These are phyloP conservation scores for Pelodytes ibericus DNA, from an alignment of 2,797 vertebrate genomes.

Conservation along the genomic window DNA sequence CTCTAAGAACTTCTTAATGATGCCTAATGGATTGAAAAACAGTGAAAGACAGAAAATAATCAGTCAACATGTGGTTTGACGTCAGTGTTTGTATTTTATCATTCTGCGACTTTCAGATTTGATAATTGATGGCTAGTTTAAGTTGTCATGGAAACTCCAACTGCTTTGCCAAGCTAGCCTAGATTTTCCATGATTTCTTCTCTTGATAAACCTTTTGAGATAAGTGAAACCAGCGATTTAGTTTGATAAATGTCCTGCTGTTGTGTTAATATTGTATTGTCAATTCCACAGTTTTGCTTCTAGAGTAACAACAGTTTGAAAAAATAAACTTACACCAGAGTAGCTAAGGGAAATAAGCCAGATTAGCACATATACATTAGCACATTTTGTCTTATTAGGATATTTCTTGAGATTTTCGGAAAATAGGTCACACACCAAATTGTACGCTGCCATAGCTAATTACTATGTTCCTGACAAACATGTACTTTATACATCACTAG, in stretches of 20 bases:
- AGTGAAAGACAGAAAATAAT: not conserved
- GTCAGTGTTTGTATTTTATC: not conserved
- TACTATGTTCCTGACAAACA: too few relatives aligned
- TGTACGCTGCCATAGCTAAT: too few relatives aligned
- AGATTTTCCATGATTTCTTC: not conserved
- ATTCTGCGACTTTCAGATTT: not conserved
- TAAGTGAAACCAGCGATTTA: not conserved
- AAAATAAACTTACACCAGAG: too few relatives aligned
- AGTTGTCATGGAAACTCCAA: not conserved
- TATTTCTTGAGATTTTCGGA: too few relatives aligned
- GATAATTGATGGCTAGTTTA: not conserved
- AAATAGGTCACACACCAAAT: too few relatives aligned
- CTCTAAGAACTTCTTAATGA: not conserved
- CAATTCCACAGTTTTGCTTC: not conserved
- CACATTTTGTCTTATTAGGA: too few relatives aligned
- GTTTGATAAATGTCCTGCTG: not conserved
- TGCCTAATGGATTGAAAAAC: not conserved
- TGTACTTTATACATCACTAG: too few relatives aligned
- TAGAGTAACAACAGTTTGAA: too few relatives aligned
- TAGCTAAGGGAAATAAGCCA: too few relatives aligned
- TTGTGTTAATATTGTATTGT: not conserved
- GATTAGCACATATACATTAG: too few relatives aligned
- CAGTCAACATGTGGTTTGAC: not conserved
- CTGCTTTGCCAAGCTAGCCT: not conserved
- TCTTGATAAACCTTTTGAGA: not conserved